Conservation (phyloP, 1,140 invertebrate genomes). For the Tribolium castaneum region DNA sequence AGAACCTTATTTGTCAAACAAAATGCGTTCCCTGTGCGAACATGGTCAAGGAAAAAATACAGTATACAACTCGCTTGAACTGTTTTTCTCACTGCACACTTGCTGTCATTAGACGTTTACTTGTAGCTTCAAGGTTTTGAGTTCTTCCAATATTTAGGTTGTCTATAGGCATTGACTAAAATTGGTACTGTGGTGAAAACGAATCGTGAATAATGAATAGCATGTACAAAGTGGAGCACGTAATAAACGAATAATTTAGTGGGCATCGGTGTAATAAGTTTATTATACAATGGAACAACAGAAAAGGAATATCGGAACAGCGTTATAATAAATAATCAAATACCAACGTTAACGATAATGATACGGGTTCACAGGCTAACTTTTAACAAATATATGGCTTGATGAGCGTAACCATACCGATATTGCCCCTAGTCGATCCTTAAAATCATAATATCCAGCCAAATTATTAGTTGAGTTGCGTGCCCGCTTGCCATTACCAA, state of each 20-base stretch:
- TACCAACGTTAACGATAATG: slow-evolving; percentile 26
- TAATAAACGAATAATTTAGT: slow-evolving; percentile 27
- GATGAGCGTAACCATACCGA: background rate
- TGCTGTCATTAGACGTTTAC: no score
- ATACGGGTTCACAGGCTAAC: slow-evolving; percentile 26
- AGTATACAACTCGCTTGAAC: no score
- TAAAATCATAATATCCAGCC: slow-evolving; percentile 19
- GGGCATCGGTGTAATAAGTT: slow-evolving; percentile 25
- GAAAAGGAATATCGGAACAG: slow-evolving; percentile 17
- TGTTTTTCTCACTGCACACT: no score
- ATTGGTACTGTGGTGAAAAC: background rate
- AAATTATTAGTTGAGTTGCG: slow-evolving; percentile 38
- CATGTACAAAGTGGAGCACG: slow-evolving; percentile 2
- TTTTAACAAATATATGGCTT: slow-evolving; percentile 10
- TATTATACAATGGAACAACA: slow-evolving; percentile 16
- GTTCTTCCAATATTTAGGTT: no score
- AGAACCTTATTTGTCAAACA: no score
- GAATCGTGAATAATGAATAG: slow-evolving; percentile 7
- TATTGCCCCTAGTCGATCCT: slow-evolving; percentile 18
- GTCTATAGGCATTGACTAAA: background rate
- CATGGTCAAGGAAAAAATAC: no score
- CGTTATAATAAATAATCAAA: slow-evolving; percentile 25
- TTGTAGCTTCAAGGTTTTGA: no score
- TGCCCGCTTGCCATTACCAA: slow-evolving; percentile 28
- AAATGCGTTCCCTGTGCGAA: no score